Base-by-base conservation (phyloP, 1,140 invertebrate species). In the Atopsyche davidsoni region DNA sequence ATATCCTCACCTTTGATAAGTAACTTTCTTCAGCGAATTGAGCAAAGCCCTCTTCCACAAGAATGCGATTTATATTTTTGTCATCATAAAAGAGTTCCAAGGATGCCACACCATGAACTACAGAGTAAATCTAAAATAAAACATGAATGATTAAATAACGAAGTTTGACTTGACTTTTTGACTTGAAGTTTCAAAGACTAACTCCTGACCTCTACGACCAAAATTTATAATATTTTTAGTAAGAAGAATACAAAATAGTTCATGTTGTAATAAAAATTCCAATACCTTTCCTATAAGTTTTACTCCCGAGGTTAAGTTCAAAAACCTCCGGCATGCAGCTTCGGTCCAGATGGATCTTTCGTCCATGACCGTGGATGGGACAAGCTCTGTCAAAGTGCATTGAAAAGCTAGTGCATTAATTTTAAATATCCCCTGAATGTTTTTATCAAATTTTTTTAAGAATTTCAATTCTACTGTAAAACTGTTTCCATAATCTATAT, bases 401-500 rank as follows among this genome's bases (percentile, higher is more conserved):
- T 86, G 79, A 55, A 89, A 78, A 17, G 85, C 85, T 52, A 87
- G 64, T 9, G 79, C 75, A 34, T 77, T 73, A 19, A 70, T 57
- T 4, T 46, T 45, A 32, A 45, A 48, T 13, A 67, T 31, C 3
- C 28, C 40, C 24, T n/a, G 24, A 28, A 28, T n/a, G 6, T 28
- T 6, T 28, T 28, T 28, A 28, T 28, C 38, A 66, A 66, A 3
- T 51, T 44, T 1, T 60, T 18, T 31, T 35, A 44, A 1, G 17
- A 16, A 9, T 14, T 44, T 17, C 17, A 46, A 1, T 24, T 41
- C 28, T 18, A 78, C 60, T 14, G 70, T 62, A 1, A 69, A 70
- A 2, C 59, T 68, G 54, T 80, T 81, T n/a, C 92, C 92, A 67
- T 76, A 85, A 65, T 96, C 91, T 16, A 93, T 79, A 61, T 83